Evolutionary conservation across 1,140 invertebrate genomes (phyloP), one percentile per base, ranked within the genome.

Genomic region (Carcinoscorpius rotundicauda): DNA sequence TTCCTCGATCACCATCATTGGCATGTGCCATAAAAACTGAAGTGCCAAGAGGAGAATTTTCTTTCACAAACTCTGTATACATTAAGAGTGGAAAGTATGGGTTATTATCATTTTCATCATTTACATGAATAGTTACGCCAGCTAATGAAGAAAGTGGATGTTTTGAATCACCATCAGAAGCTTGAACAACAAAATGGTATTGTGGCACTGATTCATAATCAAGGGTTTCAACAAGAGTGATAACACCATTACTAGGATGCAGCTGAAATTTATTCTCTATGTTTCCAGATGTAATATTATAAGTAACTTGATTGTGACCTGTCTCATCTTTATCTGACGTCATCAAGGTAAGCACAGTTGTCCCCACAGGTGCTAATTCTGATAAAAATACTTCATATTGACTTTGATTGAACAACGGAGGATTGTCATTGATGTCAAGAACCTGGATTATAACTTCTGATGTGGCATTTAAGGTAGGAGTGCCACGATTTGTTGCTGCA

Each of bases 71-170:
- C 74, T 91, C 89, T 48, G 91, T 81, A 73, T 93, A 97, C 70
- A 89, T 86, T 0, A 83, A 79, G 0, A 94, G 86, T 0, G 90
- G 86, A 74, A 98, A 97, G 62, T 84, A 83, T 0, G 95, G 94
- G 1, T 81, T 81, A 73, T 97, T 93, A 74, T 98, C 94, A 75
- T 98, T 97, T 71, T 92, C 89, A 76, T 97, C 93, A 66, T 87
- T 80, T 2, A 98, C 78, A 67, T 87, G 81, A 1, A 98, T 78
- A 57, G 80, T 79, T 8, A 92, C 80, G 5, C 83, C 82, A 0
- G 85, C 81, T 4, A 90, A 74, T 3, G 85, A 82, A 67, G 89
- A 91, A 2, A 91, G 75, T 3, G 84, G 82, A 8, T 67, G 66
- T 1, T 64, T 9, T 0, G 75, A 73, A 84, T 81, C 51, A 88